Base-by-base conservation (phyloP, 30 jellyfish, hydroid and myxozoan genomes). In the Cassiopea xamachana region DNA sequence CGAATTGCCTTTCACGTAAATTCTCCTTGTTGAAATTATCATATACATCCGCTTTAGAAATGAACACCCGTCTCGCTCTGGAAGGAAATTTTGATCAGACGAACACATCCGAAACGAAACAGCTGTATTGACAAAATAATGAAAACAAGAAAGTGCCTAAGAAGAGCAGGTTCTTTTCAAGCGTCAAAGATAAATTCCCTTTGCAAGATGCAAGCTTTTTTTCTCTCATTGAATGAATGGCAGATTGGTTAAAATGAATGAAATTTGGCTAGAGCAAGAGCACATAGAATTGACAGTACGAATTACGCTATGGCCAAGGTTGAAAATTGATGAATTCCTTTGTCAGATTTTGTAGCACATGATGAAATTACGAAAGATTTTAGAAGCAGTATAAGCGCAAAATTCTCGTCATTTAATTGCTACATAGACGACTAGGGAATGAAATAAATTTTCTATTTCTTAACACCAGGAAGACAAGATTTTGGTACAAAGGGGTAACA, bases 31-130 rank as follows among this genome's bases (percentile, higher is more conserved):
- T 62, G 74, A 62, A 17, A 71, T 71, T 71, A 71, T 3, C 18
- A 51, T 51, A 9, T 39, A 4, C 7, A 8, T 17, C 55, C 14
- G 55, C 1, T 71, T 7, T 6, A 1, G 7, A 18, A 58, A 75
- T 39, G n/a, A 39, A 61, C 89, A 60, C 89, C 89, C 89, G 89
- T 80, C 68, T 78, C 80, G 59, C 50, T 3, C 8, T 8, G 16
- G 80, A 60, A 45, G 89, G 64, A 80, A 80, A 17, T 60, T 80
- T 60, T 70, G 45, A 48, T 80, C 62, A 75, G 69, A 80, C 64
- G 70, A 80, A 60, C 80, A 39, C 15, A 71, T 71, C 19, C 14
- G 74, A 3, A 62, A 4, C 43, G 74, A 62, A 43, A 71, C 80
- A 71, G 80, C 80, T 71, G 80, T 71, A 19, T 71, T 71, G 80